Base-by-base conservation (phyloP, 1,140 invertebrate species). In the Tetramorium simillimum region DNA sequence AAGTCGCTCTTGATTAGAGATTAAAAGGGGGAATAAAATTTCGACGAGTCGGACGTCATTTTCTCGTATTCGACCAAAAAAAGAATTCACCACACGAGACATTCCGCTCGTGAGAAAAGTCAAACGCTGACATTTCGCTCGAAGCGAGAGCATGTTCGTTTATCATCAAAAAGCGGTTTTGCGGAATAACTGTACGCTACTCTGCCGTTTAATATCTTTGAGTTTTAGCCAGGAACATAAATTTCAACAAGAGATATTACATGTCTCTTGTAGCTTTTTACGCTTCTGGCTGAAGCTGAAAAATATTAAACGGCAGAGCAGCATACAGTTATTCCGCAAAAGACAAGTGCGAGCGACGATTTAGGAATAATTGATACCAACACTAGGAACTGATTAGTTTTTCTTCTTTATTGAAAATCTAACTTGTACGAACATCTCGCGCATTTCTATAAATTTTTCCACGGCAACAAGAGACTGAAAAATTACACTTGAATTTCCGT, bases 81-180 rank as follows among this genome's bases (percentile, higher is more conserved):
- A 46, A 21, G 63, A 67, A 21, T 91, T 88, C 37, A 12, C 37
- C 24, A 21, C 51, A 81, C 77, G 70, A 67, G 62, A 76, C 62
- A 63, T 46, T 60, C 78, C 62, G 62, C 89, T 89, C 84, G 84
- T 89, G 65, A 91, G 90, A 89, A 84, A 70, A 88, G 67, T 85
- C 62, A 46, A 56, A 73, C 88, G 86, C 92, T 92, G 93, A 93
- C 93, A 93, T 93, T 93, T 93, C 87, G 92, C 90, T 93, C 88
- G 89, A 76, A 77, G 72, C 37, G 46, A 60, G 53, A 62, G 56
- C 62, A 51, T 33, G 60, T 69, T 62, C 2, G 16, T 49, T 65
- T 21, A 24, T 51, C 7, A 18, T 33, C 10, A 4, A 0, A 37
- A 69, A 40, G n/a, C 14, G 21, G 58, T 82, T 33, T 82, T 33